Conservation (phyloP, 1,140 invertebrate species). For the Archivesica marissinica region DNA sequence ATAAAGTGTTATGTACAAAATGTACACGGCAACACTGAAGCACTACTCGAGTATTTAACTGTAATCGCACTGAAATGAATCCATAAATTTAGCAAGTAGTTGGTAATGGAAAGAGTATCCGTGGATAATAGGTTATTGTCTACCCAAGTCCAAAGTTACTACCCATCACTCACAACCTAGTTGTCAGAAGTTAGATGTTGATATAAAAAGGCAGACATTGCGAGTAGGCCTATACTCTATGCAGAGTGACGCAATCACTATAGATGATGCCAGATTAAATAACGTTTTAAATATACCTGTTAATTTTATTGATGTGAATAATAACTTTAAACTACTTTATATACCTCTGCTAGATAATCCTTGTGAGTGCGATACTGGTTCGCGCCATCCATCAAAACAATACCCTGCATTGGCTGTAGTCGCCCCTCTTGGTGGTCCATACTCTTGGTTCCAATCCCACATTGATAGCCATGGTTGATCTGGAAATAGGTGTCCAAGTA, state of each 20-base stretch:
- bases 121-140: too few species aligned
- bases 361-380: neutral
- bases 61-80: too few species aligned
- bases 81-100: too few species aligned
- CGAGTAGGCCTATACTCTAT: neutral
- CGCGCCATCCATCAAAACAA: slow-evolving; percentile 31
- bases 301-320: neutral
- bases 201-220: neutral
- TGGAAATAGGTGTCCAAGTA: slow-evolving; percentile 1
- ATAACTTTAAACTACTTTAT: neutral
- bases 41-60: too few species aligned
- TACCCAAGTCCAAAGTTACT: too few species aligned
- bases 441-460: neutral
- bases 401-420: neutral
- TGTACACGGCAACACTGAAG: too few species aligned
- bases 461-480: slow-evolving; percentile 26
- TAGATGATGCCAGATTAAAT: neutral
- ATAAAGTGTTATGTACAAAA: too few species aligned
- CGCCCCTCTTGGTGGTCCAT: neutral
- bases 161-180: too few species aligned
- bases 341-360: neutral
- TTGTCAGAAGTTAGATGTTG: neutral
- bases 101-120: too few species aligned
- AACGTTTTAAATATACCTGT: neutral
- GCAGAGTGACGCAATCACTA: too few species aligned